A percentile compares a stretch with the other conserved stretches of the same genome.
phyloP scores from a whole-genome alignment of 2,888 invertebrate species.

The Cephus sareptanus region DNA sequence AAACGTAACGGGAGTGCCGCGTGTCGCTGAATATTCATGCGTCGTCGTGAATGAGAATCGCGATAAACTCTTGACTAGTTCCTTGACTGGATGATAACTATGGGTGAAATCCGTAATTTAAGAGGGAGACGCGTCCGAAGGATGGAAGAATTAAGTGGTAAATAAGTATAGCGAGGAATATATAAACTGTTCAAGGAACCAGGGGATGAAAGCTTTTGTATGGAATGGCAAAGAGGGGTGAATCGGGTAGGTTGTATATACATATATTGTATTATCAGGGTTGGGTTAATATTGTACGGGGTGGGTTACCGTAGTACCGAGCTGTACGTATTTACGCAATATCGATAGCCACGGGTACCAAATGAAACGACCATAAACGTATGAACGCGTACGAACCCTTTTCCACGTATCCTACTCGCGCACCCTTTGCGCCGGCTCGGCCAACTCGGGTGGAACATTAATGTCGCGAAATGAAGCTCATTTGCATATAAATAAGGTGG shows the following conservation, averaged over 20 bases:
- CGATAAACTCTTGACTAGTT: neutral
- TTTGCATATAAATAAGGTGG: slow-evolving; percentile 89
- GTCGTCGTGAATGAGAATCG: neutral
- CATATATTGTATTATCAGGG: neutral
- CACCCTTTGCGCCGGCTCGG: slow-evolving; percentile 22
- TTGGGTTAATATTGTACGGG: neutral
- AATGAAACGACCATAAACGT: slow-evolving; percentile 57
- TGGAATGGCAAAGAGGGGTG: neutral
- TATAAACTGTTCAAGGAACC: neutral
- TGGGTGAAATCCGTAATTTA: neutral
- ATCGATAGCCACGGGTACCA: slow-evolving; percentile 32
- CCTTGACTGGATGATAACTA: neutral
- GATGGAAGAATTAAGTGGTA: neutral
- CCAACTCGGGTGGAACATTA: slow-evolving; percentile 73
- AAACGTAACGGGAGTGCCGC: neutral
- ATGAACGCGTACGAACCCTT: slow-evolving; percentile 58
- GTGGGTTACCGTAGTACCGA: neutral
- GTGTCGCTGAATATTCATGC: neutral
- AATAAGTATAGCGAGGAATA: neutral
- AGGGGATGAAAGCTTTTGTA: neutral
- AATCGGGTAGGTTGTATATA: neutral
- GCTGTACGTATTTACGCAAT: slow-evolving; percentile 20
- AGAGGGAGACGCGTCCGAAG: neutral
- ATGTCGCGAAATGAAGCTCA: slow-evolving; percentile 91
- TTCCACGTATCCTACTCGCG: slow-evolving; percentile 48